phyloP scores from a whole-genome alignment of 2,888 invertebrate species.

The Ichneumon xanthorius region DNA sequence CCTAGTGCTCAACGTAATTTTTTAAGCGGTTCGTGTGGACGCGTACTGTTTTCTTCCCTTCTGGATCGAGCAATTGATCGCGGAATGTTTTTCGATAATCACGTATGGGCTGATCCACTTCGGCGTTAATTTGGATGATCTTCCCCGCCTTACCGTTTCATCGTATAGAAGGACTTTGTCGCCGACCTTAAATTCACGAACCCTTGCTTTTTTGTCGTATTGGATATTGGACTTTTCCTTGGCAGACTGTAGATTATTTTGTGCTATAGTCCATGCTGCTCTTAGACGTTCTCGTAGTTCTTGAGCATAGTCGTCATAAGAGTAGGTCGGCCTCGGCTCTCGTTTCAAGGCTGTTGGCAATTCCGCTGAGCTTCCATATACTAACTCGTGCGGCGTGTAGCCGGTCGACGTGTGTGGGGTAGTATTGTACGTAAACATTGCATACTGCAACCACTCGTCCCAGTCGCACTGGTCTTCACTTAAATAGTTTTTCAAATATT shows the following conservation, averaged over 20 bases:
- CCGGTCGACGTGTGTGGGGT: too few species aligned
- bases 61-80: neutral
- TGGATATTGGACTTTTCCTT: slow-evolving; percentile 47
- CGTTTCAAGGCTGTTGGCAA: too few species aligned
- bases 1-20: neutral
- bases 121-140: slow-evolving; percentile 7
- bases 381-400: too few species aligned
- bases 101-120: neutral
- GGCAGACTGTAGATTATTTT: slow-evolving; percentile 59
- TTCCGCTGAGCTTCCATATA: too few species aligned
- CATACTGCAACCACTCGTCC: too few species aligned
- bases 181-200: neutral
- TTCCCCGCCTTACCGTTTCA: neutral
- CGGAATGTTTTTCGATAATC: neutral
- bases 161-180: neutral
- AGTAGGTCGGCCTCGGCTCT: too few species aligned
- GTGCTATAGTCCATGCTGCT: too few species aligned
- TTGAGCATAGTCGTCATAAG: too few species aligned
- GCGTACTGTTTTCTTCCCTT: neutral
- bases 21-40: neutral
- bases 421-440: too few species aligned
- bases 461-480: slow-evolving; percentile 47
- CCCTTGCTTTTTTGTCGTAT: slow-evolving; percentile 13
- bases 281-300: too few species aligned
- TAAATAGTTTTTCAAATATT: slow-evolving; percentile 27